phyloP scores from a whole-genome alignment of 2,113 vertebrate species.

The Corvus hawaiiensis region DNA sequence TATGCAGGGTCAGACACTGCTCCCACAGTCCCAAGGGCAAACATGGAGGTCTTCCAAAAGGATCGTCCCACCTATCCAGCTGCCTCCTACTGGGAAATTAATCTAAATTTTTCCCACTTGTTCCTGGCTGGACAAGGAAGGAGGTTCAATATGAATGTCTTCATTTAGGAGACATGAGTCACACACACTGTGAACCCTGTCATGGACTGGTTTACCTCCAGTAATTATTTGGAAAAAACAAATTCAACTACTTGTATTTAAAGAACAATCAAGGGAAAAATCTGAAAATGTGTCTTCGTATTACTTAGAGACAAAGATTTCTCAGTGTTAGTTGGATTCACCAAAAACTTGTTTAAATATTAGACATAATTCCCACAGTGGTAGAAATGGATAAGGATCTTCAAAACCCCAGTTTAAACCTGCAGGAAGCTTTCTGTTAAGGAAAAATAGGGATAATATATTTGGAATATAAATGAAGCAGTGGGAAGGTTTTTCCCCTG shows the following conservation, averaged over 20 bases:
- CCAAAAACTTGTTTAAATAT: background rate
- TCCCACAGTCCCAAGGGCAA: background rate
- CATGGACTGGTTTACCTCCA: background rate
- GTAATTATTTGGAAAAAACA: background rate
- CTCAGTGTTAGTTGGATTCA: background rate
- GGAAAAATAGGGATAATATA: background rate
- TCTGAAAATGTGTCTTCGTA: background rate
- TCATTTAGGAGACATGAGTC: background rate
- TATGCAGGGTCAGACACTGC: background rate
- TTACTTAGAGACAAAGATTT: background rate
- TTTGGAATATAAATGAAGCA: background rate
- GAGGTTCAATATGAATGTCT: background rate
- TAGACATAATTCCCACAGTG: background rate
- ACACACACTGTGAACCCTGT: background rate
- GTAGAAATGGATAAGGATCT: background rate
- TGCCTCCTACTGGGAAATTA: background rate
- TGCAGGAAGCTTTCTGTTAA: background rate
- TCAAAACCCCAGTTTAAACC: background rate
- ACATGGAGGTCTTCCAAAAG: background rate
- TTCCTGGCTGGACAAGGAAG: background rate
- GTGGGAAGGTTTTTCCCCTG: background rate
- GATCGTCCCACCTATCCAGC: fast-evolving
- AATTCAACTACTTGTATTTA: background rate
- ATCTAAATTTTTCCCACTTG: background rate
- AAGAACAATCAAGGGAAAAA: background rate